Evolutionary conservation across 2,888 invertebrate genomes (phyloP), one percentile per base, ranked within the genome.

Genomic region (Sphaerophoria rueppellii): DNA sequence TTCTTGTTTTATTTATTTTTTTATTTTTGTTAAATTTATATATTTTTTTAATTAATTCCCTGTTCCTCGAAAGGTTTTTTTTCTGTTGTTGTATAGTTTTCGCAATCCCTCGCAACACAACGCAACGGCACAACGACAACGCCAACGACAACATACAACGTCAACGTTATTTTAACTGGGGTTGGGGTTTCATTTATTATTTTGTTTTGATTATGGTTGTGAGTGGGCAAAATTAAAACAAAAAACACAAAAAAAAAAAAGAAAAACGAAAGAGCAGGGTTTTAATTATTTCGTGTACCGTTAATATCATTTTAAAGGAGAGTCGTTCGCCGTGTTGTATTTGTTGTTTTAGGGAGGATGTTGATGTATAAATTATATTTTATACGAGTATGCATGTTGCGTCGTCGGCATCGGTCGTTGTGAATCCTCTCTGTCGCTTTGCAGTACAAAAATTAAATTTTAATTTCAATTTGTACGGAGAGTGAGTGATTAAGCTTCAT

Each of bases 271-370:
- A 67, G 52, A 67, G 52, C 37, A 67, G 70, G 37, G 74, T 70
- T 82, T 78, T 82, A 74, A 82, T 82, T 82, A 78, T 82, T 82
- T 71, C 58, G 82, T 71, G 70, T 71, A 74, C 63, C 79, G 82
- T 82, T 79, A 82, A 82, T 82, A 79, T 58, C 40, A 82, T 82
- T 71, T 82, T 63, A 82, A 82, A 73, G 61, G 69, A 74, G 79
- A 40, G 34, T 16, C 35, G 61, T 63, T 60, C n/a, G 40, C 43
- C 24, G 16, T 43, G 60, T 16, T 55, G 54, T 55, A 54, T 12
- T 65, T 65, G 65, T 65, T 52, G 52, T 24, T 50, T 6, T 24
- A 50, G 50, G 35, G 35, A 65, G 50, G 24, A 57, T 40, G 65
- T 37, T 67, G 48, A 55, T 70, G 60, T 63, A 70, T 57, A 63